These are phyloP conservation scores for Laothoe populi DNA, from an alignment of 2,888 invertebrate genomes.

Conservation along the genomic window DNA sequence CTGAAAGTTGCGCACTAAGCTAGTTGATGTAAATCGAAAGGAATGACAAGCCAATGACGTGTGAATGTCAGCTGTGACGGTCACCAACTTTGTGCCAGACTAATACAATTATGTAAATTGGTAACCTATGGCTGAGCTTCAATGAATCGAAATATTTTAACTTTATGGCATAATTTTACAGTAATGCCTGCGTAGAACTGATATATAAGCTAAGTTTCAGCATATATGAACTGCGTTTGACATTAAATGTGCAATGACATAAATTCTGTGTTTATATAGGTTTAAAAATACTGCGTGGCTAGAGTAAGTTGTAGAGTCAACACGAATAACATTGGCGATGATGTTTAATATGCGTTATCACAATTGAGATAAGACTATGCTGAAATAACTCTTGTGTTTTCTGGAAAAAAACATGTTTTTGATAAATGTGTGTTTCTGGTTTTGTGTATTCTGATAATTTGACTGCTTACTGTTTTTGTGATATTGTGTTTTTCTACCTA, in stretches of 20 bases:
- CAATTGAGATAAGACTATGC: no score
- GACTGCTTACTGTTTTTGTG: no score
- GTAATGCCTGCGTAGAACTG: background rate
- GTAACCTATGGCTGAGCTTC: conserved; percentile 35
- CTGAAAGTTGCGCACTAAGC: conserved; percentile 16
- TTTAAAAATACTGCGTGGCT: background rate
- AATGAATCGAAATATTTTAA: conserved; percentile 14
- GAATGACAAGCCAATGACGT: conserved; percentile 33
- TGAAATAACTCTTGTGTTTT: no score
- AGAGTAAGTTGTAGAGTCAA: background rate
- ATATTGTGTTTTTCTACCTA: no score
- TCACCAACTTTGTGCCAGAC: conserved; percentile 37
- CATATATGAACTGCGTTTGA: background rate
- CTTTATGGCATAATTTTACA: background rate
- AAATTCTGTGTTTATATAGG: background rate
- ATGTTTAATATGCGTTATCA: no score
- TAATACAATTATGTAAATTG: conserved; percentile 53
- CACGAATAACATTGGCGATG: no score
- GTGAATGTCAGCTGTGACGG: conserved; percentile 41
- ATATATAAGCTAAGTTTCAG: background rate
- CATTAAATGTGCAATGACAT: background rate
- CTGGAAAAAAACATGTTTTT: no score
- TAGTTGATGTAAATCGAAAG: conserved; percentile 24
- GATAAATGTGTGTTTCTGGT: no score
- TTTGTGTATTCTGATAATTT: no score